A percentile compares a stretch with the other conserved stretches of the same genome.
Conservation (phyloP, 2,113 vertebrate genomes). For the Amazona vittata region DNA sequence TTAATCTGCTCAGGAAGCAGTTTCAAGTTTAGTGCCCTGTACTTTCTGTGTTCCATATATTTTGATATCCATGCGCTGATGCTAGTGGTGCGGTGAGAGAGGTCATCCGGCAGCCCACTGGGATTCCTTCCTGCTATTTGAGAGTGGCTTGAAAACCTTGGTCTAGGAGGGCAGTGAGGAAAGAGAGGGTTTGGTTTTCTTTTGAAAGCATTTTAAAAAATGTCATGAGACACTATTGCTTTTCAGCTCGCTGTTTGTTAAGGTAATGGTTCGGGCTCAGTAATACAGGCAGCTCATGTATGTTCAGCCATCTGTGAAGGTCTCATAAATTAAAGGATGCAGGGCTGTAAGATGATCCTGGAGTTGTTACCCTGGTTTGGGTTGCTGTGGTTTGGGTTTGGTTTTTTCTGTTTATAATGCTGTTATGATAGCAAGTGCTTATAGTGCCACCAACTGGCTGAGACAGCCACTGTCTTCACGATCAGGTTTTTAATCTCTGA, state of each 20-base stretch:
- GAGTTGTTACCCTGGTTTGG: background rate
- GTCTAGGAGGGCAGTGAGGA: background rate
- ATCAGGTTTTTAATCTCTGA: background rate
- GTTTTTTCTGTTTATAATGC: background rate
- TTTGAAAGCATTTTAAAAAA: background rate
- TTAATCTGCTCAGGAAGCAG: background rate
- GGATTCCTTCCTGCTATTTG: background rate
- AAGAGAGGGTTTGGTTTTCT: background rate
- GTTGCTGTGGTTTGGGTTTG: background rate
- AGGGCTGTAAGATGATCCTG: background rate
- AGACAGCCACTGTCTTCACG: background rate
- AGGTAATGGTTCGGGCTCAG: background rate
- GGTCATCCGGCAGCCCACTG: background rate
- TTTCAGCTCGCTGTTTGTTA: background rate
- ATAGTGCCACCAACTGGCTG: constrained; percentile 76
- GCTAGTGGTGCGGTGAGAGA: background rate
- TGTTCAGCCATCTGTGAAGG: background rate
- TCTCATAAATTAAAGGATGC: constrained; percentile 3
- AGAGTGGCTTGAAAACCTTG: background rate
- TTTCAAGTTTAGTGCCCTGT: background rate
- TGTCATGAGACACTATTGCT: background rate
- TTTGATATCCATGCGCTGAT: background rate
- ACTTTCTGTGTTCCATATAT: background rate
- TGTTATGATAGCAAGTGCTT: constrained; percentile 55
- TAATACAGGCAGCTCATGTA: background rate